Evolutionary conservation across 64 coral and sea anemone genomes (phyloP).

Genomic region (Stichodactyla helianthus): DNA sequence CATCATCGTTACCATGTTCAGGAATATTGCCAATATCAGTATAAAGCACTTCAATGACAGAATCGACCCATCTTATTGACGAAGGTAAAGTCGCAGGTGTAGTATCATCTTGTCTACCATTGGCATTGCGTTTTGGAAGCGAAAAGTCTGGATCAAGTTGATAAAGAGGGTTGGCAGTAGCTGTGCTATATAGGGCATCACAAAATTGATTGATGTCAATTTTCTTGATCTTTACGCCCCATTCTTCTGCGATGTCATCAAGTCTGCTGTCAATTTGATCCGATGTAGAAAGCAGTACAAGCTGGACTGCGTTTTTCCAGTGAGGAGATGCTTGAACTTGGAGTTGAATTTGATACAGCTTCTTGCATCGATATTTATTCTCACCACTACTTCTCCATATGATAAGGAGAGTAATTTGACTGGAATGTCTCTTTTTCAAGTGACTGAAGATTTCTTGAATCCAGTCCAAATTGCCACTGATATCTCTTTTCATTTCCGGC

Average conservation of each 20-base stretch:
- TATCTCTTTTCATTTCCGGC: constrained; percentile 33
- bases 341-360: constrained; percentile 30
- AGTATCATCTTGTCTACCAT: neutral
- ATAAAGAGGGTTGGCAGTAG: constrained; percentile 4
- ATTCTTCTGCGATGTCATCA: constrained; percentile 55
- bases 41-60: constrained; percentile 51
- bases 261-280: neutral
- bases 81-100: constrained; percentile 26
- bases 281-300: constrained; percentile 41
- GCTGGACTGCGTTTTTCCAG: constrained; percentile 14
- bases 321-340: constrained; percentile 31
- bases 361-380: constrained; percentile 21
- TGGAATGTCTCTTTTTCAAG: constrained; percentile 34
- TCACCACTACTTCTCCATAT: constrained; percentile 34
- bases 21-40: constrained; percentile 40
- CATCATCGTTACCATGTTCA: constrained; percentile 46
- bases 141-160: constrained; percentile 47
- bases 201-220: constrained; percentile 33
- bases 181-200: constrained; percentile 21
- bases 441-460: constrained; percentile 39
- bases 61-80: constrained; percentile 45
- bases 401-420: constrained; percentile 50
- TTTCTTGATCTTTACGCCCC: constrained; percentile 4
- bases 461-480: constrained; percentile 44
- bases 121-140: constrained; percentile 23